Conservation (phyloP, 2,797 vertebrate genomes). For the Cephalopachus bancanus region DNA sequence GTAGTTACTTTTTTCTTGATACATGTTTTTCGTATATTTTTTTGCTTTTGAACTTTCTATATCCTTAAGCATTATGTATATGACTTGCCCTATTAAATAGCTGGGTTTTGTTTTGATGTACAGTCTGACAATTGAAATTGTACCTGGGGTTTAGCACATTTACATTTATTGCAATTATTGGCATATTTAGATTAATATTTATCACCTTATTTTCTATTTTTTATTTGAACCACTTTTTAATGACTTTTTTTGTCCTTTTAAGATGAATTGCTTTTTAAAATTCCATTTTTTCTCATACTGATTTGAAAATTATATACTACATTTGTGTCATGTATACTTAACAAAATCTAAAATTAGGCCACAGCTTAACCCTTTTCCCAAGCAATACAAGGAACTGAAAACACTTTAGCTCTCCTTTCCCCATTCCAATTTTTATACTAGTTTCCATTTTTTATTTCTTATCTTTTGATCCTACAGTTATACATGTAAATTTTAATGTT, state of each 20-base stretch:
- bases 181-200: background rate
- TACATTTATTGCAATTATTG: background rate
- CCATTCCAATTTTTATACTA: background rate
- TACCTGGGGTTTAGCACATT: background rate
- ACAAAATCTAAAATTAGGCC: constrained; percentile 34
- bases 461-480: background rate
- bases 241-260: background rate
- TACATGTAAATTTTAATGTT: background rate
- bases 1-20: background rate
- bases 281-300: background rate
- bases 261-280: background rate
- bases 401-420: background rate
- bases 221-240: constrained; percentile 4
- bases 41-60: background rate
- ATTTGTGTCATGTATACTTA: background rate
- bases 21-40: background rate
- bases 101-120: background rate
- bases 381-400: background rate
- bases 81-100: background rate
- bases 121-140: background rate
- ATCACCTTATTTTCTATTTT: constrained; percentile 59
- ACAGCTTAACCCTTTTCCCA: background rate
- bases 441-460: background rate
- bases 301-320: background rate
- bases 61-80: background rate